Base-by-base conservation (phyloP, 2,888 invertebrate genomes). In the Cabera pusaria region DNA sequence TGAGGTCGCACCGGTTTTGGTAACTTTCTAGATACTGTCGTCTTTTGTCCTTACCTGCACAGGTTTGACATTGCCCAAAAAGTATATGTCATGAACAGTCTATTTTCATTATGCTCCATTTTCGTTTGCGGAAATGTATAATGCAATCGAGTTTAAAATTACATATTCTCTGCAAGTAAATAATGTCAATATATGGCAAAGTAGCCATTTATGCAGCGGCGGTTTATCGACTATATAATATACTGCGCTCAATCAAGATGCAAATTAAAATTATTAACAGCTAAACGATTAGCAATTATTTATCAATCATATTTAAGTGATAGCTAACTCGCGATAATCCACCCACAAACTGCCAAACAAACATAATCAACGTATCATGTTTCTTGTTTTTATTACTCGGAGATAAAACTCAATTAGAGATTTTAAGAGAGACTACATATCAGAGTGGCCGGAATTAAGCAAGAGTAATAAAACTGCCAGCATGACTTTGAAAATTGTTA, bases 1-100 rank as follows among this genome's bases (percentile, higher is more conserved):
- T 44, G 49, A 50, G 44, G 52, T 58, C 45, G 48, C 37, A 52
- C 44, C 43, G 31, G 29, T 34, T 46, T 44, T 10, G 28, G 34
- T 11, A 20, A 42, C 51, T 53, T 53, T 55, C 50, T 52, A 50
- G 36, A 22, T 19, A 40, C 27, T 29, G 26, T 35, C 20, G 9
- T 46, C 31, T 35, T 31, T 36, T 37, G 26, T 42, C 41, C 41
- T 34, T 23, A 20, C 28, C 23, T 23, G 14, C 12, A 11, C 12
- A 20, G 1, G 24, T 31, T 27, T 23, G 35, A 31, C 35, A 41
- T 31, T 35, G 35, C 6, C 6, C 5, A 11, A 26, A 8, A 26
- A 7, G 17, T 17, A 5, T 38, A 14, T 28, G 12, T 22, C 26
- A 32, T 21, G 19, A 24, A 12, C 23, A 18, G 23, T 29, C 23